Base-by-base conservation (phyloP, 1,140 invertebrate genomes). In the Melanaphis sacchari region DNA sequence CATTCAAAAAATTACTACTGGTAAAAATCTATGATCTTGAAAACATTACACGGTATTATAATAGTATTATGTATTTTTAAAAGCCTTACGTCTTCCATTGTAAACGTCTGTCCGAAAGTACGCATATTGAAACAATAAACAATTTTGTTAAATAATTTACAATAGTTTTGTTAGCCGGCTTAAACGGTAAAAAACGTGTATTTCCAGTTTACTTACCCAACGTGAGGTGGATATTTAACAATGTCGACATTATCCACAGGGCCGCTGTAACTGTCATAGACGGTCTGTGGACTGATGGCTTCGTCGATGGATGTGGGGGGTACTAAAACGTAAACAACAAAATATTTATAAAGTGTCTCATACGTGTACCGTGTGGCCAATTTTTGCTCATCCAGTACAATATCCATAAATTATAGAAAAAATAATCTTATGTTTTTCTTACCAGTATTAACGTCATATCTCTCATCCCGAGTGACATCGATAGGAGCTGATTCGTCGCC, bases 401-500 rank as follows among this genome's bases (percentile, higher is more conserved):
- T 59, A n/a, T 15, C n/a, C 31, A 82, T 82, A 24, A 38, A 31
- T 66, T 66, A 41, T 41, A 76, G 2, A 36, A 38, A 36, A 38
- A 59, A 24, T 59, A 21, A 40, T 40, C 31, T 38, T 5, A 43
- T 18, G 22, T 41, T 81, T 76, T 76, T 41, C 36, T 54, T 93
- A 94, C 93, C 94, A 94, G 76, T 94, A 95, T 94, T 96, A 91
- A 96, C 95, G 93, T 97, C 97, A 26, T 97, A 96, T 24, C 97
- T 96, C 95, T 98, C 98, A 94, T 99, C 98, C 94, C 98, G 96
- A 2, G 98, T 98, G 22, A 98, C 98, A 95, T 99, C 98, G 94
- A 99, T 98, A 0, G 98, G 98, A 66, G 99, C 95, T 9, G 98
- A 99, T 95, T 99, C 98, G 95, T 99, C 98, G 85, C 98, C 97